These are phyloP conservation scores for Ptyas mucosa DNA, from an alignment of 2,113 vertebrate species.

Conservation along the genomic window DNA sequence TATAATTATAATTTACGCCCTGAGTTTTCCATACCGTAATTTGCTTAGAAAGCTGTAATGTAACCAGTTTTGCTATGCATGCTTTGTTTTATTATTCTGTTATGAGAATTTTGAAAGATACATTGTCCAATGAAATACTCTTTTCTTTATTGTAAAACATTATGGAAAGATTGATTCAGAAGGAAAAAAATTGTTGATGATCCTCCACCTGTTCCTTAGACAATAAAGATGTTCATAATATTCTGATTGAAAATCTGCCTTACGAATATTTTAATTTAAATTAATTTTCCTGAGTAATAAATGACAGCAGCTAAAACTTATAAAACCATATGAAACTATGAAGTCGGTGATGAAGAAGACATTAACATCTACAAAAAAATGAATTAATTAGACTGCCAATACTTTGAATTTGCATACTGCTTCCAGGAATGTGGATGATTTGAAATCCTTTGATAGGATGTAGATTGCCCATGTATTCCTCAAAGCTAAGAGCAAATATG, in stretches of 20 bases:
- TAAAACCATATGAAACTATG: constrained; percentile 66
- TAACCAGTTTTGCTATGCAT: constrained; percentile 54
- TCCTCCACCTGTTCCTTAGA: constrained; percentile 63
- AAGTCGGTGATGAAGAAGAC: constrained; percentile 70
- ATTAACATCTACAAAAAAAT: constrained; percentile 61
- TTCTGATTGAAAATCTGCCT: constrained; percentile 67
- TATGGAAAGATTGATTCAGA: constrained; percentile 63
- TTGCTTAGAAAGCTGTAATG: constrained; percentile 42
- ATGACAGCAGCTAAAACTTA: constrained; percentile 70
- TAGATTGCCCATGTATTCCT: constrained; percentile 46
- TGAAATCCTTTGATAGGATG: constrained; percentile 59
- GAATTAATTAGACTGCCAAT: constrained; percentile 68
- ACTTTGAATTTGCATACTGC: constrained; percentile 63
- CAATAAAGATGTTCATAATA: constrained; percentile 66
- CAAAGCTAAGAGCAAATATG: neutral
- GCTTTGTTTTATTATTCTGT: constrained; percentile 50
- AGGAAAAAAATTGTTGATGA: constrained; percentile 65
- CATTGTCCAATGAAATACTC: constrained; percentile 38
- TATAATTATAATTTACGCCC: constrained; percentile 10
- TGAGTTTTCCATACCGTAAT: constrained; percentile 25
- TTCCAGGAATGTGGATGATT: constrained; percentile 58
- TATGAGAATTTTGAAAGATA: constrained; percentile 64
- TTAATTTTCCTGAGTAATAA: constrained; percentile 76
- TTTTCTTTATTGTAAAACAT: constrained; percentile 57
- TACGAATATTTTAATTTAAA: constrained; percentile 75